A percentile compares a stretch with the other conserved stretches of the same genome.
phyloP scores from a whole-genome alignment of 2,113 vertebrate species.

The Silurus glanis region DNA sequence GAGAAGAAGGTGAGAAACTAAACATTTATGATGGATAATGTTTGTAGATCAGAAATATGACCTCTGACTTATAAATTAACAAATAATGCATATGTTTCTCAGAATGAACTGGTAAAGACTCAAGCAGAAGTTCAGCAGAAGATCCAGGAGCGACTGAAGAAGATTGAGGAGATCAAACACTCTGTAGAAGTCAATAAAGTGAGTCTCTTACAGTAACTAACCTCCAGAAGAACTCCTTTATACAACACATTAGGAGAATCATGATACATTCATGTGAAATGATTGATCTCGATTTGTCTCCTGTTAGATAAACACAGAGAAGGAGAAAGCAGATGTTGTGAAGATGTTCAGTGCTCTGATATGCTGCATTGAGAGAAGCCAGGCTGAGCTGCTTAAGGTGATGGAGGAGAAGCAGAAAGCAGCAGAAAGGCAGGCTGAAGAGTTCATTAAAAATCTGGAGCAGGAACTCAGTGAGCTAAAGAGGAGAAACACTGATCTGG shows the following conservation, averaged over 20 bases:
- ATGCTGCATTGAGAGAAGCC: conserved; percentile 1
- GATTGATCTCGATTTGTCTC: neutral
- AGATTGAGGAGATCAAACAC: conserved; percentile 4
- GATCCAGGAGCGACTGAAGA: conserved; percentile 20
- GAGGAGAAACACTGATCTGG: no score
- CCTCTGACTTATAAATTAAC: neutral
- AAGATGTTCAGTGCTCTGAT: conserved; percentile 24
- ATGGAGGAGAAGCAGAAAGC: conserved; percentile 25
- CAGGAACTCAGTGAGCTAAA: conserved; percentile 3
- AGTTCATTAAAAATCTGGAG: conserved; percentile 20
- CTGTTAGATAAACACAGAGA: neutral
- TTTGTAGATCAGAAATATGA: neutral
- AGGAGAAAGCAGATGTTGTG: neutral
- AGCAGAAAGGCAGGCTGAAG: conserved; percentile 10
- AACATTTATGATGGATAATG: neutral
- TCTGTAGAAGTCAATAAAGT: neutral
- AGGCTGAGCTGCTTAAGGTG: conserved; percentile 22
- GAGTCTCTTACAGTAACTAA: neutral
- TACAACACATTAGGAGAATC: no score
- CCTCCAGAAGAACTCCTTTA: no score
- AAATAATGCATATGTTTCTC: neutral
- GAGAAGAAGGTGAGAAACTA: neutral
- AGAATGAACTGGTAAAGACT: neutral
- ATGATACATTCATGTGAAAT: neutral
- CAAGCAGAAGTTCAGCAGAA: conserved; percentile 11